Evolutionary conservation across 2,797 vertebrate genomes (phyloP), one percentile per base, ranked within the genome.

Genomic region (Danio albolineatus): DNA sequence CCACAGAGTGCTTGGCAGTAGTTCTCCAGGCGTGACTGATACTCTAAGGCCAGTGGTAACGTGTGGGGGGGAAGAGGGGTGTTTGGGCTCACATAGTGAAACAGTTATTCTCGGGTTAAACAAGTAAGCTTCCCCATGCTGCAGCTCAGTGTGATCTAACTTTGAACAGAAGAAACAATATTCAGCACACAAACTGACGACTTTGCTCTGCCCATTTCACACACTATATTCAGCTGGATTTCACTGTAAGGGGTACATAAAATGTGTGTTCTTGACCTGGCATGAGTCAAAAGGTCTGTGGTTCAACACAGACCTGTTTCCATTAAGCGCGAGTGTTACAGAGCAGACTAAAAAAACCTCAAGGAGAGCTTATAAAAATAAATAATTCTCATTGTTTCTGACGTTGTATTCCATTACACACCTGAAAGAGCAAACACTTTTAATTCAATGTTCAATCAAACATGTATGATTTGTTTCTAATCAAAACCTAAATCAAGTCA

Each of bases 1-100:
- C 77, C 83, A 16, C 73, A 81, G 86, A 75, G 78, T 67, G 82
- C 86, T 75, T 85, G 80, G 83, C 64, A 53, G 80, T 66, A 69
- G 79, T 81, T 76, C 83, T 84, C 84, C 78, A 83, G 88, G 88
- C 88, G 79, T 91, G 87, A 91, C 89, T 87, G 87, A 76, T 82
- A 83, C 76, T 88, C 83, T 85, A 48, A 82, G 87, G 89, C 90
- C 86, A 87, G 43, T 84, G 84, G 84, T 87, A 88, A 86, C 87
- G 79, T 74, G 82, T 41, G 13, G 67, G 54, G 5, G 5, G 79
- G 78, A 75, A 83, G 21, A 77, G 28, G 28, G 28, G 28, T 28
- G 28, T 28, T 28, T 65, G 85, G 82, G 88, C 86, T 89, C 85
- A 75, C 84, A 87, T 87, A 81, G 81, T 88, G 88, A 90, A 86